A percentile compares a stretch with the other conserved stretches of the same genome.
phyloP scores from a whole-genome alignment of 1,140 invertebrate genomes.

The Marisa cornuarietis region DNA sequence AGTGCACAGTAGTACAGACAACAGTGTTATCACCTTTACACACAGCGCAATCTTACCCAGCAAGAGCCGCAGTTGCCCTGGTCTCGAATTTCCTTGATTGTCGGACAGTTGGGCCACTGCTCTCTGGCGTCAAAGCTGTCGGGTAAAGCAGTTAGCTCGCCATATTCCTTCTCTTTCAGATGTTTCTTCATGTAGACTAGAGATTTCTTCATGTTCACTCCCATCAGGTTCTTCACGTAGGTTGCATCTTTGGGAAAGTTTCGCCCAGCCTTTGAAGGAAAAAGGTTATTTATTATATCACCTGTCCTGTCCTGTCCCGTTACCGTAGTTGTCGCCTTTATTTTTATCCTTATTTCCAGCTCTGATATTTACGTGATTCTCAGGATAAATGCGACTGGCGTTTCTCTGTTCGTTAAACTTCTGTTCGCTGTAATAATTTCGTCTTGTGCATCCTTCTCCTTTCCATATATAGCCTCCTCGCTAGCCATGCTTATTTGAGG shows the following conservation, averaged over 20 bases:
- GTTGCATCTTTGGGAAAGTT: constrained; percentile 33
- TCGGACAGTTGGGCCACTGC: constrained; percentile 75
- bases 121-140: constrained; percentile 50
- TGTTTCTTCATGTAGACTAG: background rate
- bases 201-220: constrained; percentile 21
- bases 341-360: too few species aligned
- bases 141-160: constrained; percentile 34
- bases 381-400: too few species aligned
- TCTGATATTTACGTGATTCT: too few species aligned
- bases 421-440: too few species aligned
- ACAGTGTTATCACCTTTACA: background rate
- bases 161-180: background rate
- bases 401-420: too few species aligned
- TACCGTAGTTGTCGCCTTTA: too few species aligned
- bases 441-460: too few species aligned
- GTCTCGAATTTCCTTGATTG: constrained; percentile 68
- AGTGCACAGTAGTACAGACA: background rate
- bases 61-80: constrained; percentile 70
- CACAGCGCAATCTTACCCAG: constrained; percentile 58
- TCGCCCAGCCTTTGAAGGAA: constrained; percentile 35
- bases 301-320: too few species aligned
- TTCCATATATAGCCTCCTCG: too few species aligned
- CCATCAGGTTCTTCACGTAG: constrained; percentile 8
- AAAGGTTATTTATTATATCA: background rate
- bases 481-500: too few species aligned